These are phyloP conservation scores for Urocynchramus pylzowi DNA, from an alignment of 2,113 vertebrate species.

Conservation along the genomic window DNA sequence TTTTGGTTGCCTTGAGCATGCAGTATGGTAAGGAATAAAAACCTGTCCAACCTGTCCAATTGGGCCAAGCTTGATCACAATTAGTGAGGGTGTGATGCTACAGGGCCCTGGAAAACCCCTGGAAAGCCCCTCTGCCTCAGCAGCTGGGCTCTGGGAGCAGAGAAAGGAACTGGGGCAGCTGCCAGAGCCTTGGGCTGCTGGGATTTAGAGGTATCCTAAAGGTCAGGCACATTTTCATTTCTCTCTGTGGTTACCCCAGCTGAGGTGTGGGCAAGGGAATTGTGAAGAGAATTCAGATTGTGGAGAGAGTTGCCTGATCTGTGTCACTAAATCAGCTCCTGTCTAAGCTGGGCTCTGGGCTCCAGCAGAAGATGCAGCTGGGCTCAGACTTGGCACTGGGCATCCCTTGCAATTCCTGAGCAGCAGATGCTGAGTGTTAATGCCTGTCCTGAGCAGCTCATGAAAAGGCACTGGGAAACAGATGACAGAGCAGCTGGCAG, in stretches of 20 bases:
- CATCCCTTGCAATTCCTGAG: background rate
- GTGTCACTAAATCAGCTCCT: background rate
- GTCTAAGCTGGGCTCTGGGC: background rate
- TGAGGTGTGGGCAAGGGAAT: background rate
- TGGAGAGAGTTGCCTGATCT: background rate
- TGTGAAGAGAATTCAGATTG: background rate
- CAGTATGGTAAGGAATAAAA: background rate
- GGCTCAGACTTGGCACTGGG: background rate
- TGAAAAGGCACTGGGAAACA: background rate
- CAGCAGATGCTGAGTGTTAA: background rate
- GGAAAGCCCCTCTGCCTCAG: background rate
- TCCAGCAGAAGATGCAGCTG: background rate
- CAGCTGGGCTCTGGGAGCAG: background rate
- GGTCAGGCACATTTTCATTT: background rate
- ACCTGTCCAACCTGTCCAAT: too few species aligned
- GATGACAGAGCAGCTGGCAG: background rate
- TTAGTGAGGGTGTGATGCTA: background rate
- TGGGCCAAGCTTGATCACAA: too few species aligned
- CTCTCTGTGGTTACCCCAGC: background rate
- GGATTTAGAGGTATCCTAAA: background rate
- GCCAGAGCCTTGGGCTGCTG: background rate
- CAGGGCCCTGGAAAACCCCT: background rate
- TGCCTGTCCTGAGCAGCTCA: background rate
- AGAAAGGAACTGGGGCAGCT: background rate
- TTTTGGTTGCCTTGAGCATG: background rate